These are phyloP conservation scores for Penaeus japonicus DNA, from an alignment of 1,140 invertebrate genomes.

Conservation along the genomic window DNA sequence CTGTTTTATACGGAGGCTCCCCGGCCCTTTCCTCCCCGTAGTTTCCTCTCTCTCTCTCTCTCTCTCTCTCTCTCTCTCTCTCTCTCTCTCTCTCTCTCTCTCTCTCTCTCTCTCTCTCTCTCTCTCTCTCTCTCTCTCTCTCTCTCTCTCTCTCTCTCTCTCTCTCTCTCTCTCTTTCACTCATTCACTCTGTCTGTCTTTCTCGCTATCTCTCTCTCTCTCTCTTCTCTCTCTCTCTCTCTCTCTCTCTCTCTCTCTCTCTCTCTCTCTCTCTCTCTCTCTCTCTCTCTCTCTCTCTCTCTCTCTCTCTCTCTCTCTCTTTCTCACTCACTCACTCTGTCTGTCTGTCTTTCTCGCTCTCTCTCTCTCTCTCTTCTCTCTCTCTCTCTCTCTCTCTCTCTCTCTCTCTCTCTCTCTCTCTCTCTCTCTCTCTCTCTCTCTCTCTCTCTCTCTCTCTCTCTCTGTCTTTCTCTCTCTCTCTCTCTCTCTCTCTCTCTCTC, in stretches of 20 bases:
- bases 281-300: not conserved
- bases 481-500: not conserved
- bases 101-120: too few species aligned
- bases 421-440: not conserved
- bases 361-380: not conserved
- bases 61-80: too few species aligned
- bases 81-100: too few species aligned
- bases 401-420: not conserved
- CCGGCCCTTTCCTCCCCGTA: too few species aligned
- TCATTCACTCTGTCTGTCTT: too few species aligned
- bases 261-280: not conserved
- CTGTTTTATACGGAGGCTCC: too few species aligned
- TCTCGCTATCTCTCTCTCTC: not conserved
- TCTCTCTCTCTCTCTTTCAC: too few species aligned
- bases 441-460: not conserved
- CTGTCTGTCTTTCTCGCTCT: not conserved
- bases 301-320: not conserved
- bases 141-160: too few species aligned
- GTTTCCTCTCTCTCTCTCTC: too few species aligned
- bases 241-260: not conserved
- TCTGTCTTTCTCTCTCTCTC: not conserved
- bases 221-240: not conserved
- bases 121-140: too few species aligned
- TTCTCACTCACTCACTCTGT: not conserved
- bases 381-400: conserved; percentile 15